Base-by-base conservation (phyloP, 2,797 vertebrate genomes). In the Rhynchonycteris naso region DNA sequence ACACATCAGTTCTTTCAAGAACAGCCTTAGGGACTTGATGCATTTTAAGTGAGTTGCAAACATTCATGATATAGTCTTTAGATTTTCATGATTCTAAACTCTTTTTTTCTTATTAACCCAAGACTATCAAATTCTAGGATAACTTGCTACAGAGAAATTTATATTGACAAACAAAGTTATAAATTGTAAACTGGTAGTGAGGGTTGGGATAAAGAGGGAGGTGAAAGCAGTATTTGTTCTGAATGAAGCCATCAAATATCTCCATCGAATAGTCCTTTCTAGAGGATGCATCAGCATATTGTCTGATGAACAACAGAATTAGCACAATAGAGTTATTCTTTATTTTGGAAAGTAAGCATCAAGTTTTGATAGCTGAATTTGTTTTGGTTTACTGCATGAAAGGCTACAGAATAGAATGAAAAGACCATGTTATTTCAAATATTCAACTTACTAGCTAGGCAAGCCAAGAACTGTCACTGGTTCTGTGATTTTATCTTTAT, bases 41-140 rank as follows among this genome's bases (percentile, higher is more conserved):
- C 38, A 95, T 94, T 95, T 92, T 90, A 90, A 84, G 35, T 94
- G 72, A 24, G 24, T 92, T 90, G 58, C 33, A 9, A 91, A 69
- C 61, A 72, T 78, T 12, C 47, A 85, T 61, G 35, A 84, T 91
- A 68, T 75, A 78, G 65, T 74, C 35, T 16, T 91, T 89, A 43
- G 7, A 87, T 88, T 92, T 79, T 7, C n/a, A 78, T 92, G 30
- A 80, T 96, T 90, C 65, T 75, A 87, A 94, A 68, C 54, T 92
- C 1, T 59, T 43, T 63, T 66, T 22, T 43, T 12, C 8, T 16
- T 63, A 92, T 83, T 94, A 88, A 28, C 30, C 33, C 59, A 56
- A 38, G 71, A 95, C 59, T 74, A 7, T 35, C 58, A 90, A 58
- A 90, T 43, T 92, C 52, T 47, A 74, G 28, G 35, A 79, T 7